Conservation (phyloP, 2,888 invertebrate genomes). For the Brachyptera putata region DNA sequence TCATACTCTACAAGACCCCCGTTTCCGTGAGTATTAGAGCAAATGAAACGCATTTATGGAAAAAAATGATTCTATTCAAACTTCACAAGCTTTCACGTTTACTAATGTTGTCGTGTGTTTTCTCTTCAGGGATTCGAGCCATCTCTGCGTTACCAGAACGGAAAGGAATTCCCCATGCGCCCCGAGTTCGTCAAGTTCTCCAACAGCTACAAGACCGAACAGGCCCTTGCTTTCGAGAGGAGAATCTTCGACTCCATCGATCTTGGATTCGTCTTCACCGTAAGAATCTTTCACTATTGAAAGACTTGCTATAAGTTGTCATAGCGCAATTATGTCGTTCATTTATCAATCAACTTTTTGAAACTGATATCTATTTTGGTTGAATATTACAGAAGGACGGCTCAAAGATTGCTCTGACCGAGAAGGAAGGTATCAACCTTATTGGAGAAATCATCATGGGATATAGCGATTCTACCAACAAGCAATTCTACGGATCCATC, state of each 20-base stretch:
- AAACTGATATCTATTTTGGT: constrained; percentile 2
- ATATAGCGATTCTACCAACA: constrained; percentile 32
- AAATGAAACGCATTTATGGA: too few relatives aligned
- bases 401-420: constrained; percentile 29
- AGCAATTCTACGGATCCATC: constrained; percentile 36
- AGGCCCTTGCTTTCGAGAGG: constrained; percentile 44
- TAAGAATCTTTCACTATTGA: too few relatives aligned
- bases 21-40: constrained; percentile 18
- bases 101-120: too few relatives aligned
- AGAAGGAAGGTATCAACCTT: constrained; percentile 32
- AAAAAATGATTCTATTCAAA: too few relatives aligned
- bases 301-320: too few relatives aligned
- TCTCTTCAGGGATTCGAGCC: constrained; percentile 44
- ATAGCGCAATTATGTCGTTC: neutral
- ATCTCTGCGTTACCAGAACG: constrained; percentile 56
- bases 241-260: constrained; percentile 57
- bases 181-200: constrained; percentile 44
- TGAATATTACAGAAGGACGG: constrained; percentile 22
- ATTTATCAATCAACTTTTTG: neutral
- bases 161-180: constrained; percentile 52
- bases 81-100: too few relatives aligned
- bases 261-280: constrained; percentile 47
- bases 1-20: constrained; percentile 8
- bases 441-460: constrained; percentile 32
- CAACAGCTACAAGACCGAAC: constrained; percentile 38